These are phyloP conservation scores for Drosophila malerkotliana DNA, from an alignment of 1,140 invertebrate genomes.

Conservation along the genomic window DNA sequence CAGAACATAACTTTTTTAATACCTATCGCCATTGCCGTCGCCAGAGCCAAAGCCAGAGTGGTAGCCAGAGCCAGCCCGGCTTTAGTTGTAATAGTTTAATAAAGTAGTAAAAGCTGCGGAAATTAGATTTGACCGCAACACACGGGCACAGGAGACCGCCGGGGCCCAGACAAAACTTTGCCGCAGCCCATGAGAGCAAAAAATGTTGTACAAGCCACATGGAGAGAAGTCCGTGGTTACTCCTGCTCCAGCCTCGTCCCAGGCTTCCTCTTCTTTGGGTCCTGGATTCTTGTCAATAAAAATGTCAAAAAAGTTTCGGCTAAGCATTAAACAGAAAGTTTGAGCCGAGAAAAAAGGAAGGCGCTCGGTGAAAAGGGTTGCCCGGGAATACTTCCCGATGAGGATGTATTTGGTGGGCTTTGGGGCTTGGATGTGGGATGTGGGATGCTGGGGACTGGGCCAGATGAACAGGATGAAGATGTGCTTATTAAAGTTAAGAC, in stretches of 20 bases:
- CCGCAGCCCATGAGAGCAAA: slow-evolving; percentile 33
- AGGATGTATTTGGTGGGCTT: slow-evolving; percentile 3
- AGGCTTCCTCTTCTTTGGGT: slow-evolving; percentile 18
- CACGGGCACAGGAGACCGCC: slow-evolving; percentile 58
- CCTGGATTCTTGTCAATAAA: slow-evolving; percentile 75
- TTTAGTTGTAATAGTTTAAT: slow-evolving; percentile 82
- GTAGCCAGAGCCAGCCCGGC: slow-evolving; percentile 25
- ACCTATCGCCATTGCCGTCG: slow-evolving; percentile 50
- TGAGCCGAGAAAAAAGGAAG: slow-evolving; percentile 7
- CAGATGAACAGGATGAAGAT: slow-evolving; percentile 9
- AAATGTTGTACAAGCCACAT: slow-evolving; percentile 38
- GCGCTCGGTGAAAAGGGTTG: slow-evolving; percentile 67
- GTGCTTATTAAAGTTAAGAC: slow-evolving; percentile 48
- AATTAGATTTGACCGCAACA: slow-evolving; percentile 80
- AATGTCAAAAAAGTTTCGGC: slow-evolving; percentile 79
- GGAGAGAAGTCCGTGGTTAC: slow-evolving; percentile 44
- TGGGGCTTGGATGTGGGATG: slow-evolving; percentile 1
- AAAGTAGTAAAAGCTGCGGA: slow-evolving; percentile 82
- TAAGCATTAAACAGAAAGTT: slow-evolving; percentile 70
- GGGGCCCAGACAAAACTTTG: slow-evolving; percentile 58
- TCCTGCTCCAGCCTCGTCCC: not conserved
- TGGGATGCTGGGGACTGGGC: slow-evolving; percentile 1
- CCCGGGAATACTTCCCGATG: slow-evolving; percentile 11
- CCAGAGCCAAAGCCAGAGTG: slow-evolving; percentile 14
- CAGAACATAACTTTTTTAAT: slow-evolving; percentile 75